Evolutionary conservation across 2,888 invertebrate genomes (phyloP).

Genomic region (Nymphalis c-album): DNA sequence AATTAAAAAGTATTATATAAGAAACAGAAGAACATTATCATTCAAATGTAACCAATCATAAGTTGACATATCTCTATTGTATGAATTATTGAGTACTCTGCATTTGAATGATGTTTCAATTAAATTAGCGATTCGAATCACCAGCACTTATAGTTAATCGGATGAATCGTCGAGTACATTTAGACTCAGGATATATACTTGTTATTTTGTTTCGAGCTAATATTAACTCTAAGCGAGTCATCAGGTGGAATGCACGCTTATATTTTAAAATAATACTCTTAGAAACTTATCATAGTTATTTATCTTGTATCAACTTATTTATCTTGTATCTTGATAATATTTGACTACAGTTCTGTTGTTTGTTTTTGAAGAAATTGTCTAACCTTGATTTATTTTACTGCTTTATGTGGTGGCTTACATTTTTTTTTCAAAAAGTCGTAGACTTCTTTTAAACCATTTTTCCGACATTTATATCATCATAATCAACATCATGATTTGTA

Average conservation of each 20-base stretch:
- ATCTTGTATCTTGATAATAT: neutral
- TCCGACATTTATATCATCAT: no score
- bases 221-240: slow-evolving; percentile 35
- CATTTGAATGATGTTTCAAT: slow-evolving; percentile 24
- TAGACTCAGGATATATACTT: slow-evolving; percentile 54
- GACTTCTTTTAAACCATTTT: no score
- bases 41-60: neutral
- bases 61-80: neutral
- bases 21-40: neutral
- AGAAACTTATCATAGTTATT: neutral
- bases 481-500: no score
- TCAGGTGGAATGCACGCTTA: slow-evolving; percentile 19
- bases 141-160: slow-evolving; percentile 32
- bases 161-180: slow-evolving; percentile 58
- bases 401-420: no score
- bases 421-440: no score
- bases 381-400: no score
- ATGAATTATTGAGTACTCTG: slow-evolving; percentile 1
- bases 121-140: slow-evolving; percentile 29
- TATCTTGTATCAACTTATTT: no score
- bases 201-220: slow-evolving; percentile 45
- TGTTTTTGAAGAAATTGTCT: neutral
- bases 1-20: no score
- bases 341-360: neutral
- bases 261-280: slow-evolving; percentile 11